Percentiles rank a stretch among this genome's conserved stretches.
phyloP scores from a whole-genome alignment of 23 tunicate species.

The Clavelina lepadiformis region DNA sequence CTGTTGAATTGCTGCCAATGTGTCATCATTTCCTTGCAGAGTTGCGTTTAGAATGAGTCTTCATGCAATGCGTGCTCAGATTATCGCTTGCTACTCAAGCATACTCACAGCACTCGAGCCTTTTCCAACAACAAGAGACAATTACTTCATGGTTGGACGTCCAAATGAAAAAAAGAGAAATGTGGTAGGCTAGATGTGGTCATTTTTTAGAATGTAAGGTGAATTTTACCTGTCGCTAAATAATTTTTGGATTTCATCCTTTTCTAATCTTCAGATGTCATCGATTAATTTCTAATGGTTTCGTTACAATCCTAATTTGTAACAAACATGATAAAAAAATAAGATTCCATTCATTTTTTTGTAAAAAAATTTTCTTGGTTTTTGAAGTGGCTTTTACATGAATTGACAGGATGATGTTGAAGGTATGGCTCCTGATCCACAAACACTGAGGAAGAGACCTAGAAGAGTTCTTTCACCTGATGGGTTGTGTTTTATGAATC shows the following conservation, averaged over 20 bases:
- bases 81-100: slow-evolving; percentile 67
- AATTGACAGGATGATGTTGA: slow-evolving; percentile 65
- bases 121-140: slow-evolving; percentile 43
- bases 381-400: no score
- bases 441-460: slow-evolving; percentile 54
- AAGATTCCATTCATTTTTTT: no score
- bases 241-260: not conserved
- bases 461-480: slow-evolving; percentile 74
- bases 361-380: no score
- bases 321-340: no score
- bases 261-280: not conserved
- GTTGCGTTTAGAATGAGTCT: slow-evolving; percentile 70
- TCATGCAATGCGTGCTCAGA: slow-evolving; percentile 76
- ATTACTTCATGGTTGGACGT: slow-evolving; percentile 51
- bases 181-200: slow-evolving; percentile 16
- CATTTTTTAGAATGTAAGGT: not conserved
- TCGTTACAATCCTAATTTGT: no score
- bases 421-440: slow-evolving; percentile 74
- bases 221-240: not conserved
- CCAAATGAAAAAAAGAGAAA: slow-evolving; percentile 72
- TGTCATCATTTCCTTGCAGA: no score
- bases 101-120: slow-evolving; percentile 39
- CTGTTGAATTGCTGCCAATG: no score
- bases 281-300: not conserved
- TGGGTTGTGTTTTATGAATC: slow-evolving; percentile 68